phyloP scores from a whole-genome alignment of 2,797 vertebrate species.

The Oreochromis mossambicus region DNA sequence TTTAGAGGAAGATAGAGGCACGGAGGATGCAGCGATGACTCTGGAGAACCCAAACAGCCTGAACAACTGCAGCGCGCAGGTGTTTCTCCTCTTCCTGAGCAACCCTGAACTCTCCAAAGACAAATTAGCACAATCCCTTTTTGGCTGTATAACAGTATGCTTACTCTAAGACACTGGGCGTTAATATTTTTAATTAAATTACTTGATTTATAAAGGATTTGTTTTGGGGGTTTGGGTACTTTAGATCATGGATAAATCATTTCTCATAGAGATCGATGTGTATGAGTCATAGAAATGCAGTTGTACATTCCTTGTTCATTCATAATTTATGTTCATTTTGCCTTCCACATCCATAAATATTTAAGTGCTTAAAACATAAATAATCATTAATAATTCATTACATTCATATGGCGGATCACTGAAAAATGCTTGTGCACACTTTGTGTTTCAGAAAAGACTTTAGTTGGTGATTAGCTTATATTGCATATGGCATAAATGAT shows the following conservation, averaged over 20 bases:
- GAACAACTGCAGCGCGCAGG: constrained; percentile 54
- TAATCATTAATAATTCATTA: constrained; percentile 28
- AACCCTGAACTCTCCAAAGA: constrained; percentile 36
- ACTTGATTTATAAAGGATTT: constrained; percentile 15
- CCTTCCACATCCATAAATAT: constrained; percentile 36
- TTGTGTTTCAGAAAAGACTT: background rate
- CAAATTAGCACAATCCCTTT: constrained; percentile 17
- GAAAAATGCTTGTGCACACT: background rate
- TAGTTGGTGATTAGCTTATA: background rate
- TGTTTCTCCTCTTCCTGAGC: constrained; percentile 57
- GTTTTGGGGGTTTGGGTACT: background rate
- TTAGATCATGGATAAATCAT: background rate
- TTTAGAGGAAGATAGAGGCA: constrained; percentile 31
- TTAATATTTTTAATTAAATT: constrained; percentile 27
- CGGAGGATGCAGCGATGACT: constrained; percentile 38
- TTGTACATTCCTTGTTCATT: constrained; percentile 4
- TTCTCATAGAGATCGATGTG: background rate
- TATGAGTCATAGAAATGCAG: constrained; percentile 2
- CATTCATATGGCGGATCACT: background rate
- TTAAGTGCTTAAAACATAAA: constrained; percentile 37
- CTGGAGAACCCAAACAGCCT: constrained; percentile 36
- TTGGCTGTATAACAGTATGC: background rate
- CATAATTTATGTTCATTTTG: constrained; percentile 31
- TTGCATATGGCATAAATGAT: background rate
- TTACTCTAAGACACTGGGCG: background rate